These are phyloP conservation scores for Elachura formosa DNA, from an alignment of 2,113 vertebrate genomes.

Conservation along the genomic window DNA sequence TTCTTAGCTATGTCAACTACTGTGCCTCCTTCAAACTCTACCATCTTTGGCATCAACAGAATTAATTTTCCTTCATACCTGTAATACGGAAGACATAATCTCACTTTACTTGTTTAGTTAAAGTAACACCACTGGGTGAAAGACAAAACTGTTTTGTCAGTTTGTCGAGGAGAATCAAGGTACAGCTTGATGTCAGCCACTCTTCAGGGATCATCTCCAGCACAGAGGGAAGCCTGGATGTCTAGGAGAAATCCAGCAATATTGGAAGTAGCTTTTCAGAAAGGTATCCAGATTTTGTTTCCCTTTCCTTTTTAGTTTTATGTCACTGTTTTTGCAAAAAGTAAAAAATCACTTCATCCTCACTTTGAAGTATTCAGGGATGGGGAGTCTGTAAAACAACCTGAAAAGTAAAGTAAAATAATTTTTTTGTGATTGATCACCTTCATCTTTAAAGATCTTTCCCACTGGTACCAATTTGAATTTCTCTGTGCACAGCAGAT, in stretches of 20 bases:
- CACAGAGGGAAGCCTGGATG: not conserved
- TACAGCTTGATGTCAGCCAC: not conserved
- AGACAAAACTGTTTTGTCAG: not conserved
- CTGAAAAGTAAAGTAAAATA: not conserved
- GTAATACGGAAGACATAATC: not conserved
- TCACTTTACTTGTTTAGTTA: not conserved
- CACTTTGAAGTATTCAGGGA: not conserved
- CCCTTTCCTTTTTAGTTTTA: not conserved
- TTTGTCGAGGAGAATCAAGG: not conserved
- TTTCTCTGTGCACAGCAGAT: not conserved
- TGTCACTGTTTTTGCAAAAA: not conserved
- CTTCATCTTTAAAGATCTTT: not conserved
- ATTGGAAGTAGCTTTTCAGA: not conserved
- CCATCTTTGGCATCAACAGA: not conserved
- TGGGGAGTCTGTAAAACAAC: not conserved
- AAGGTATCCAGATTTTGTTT: not conserved
- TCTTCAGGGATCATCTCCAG: rapidly evolving
- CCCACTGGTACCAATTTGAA: not conserved
- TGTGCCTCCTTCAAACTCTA: not conserved
- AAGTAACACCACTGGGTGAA: not conserved
- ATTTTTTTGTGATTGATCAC: not conserved
- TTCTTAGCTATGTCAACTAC: not conserved
- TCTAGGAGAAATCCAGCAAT: not conserved
- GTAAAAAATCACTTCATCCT: not conserved
- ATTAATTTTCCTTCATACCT: not conserved